Conservation (phyloP, 2,888 invertebrate species). For the Eupithecia tripunctaria region DNA sequence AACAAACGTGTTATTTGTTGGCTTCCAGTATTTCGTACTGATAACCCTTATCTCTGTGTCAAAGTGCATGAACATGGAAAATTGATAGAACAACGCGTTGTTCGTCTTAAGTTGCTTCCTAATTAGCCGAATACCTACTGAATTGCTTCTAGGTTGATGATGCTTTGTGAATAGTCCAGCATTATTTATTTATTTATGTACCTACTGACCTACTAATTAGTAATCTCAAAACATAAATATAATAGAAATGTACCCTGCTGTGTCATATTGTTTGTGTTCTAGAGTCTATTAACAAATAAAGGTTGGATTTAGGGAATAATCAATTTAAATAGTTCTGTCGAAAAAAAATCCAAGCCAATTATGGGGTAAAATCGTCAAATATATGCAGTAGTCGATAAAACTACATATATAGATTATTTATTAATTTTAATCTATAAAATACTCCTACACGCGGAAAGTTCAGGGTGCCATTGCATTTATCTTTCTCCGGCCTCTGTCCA, state of each 20-base stretch:
- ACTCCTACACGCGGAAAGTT: neutral
- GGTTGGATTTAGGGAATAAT: neutral
- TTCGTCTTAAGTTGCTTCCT: neutral
- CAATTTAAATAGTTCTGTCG: too few relatives aligned
- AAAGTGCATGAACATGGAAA: conserved; percentile 16
- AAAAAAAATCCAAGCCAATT: too few relatives aligned
- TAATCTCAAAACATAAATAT: neutral
- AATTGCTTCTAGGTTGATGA: too few relatives aligned
- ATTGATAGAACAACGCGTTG: neutral
- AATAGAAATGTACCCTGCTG: neutral
- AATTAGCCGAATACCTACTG: neutral
- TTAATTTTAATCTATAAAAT: neutral
- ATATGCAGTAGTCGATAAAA: neutral
- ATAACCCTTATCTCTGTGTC: conserved; percentile 20
- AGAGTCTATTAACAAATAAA: neutral
- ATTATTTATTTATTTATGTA: too few relatives aligned
- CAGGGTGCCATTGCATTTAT: neutral
- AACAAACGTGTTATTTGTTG: conserved; percentile 4
- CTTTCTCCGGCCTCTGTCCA: neutral
- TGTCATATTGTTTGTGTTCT: neutral
- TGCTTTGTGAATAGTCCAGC: too few relatives aligned
- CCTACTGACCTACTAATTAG: neutral
- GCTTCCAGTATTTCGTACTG: conserved; percentile 3
- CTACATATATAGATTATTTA: neutral
- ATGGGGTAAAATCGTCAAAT: too few relatives aligned